Conservation (phyloP, 1,140 invertebrate genomes). For the Lineus longissimus region DNA sequence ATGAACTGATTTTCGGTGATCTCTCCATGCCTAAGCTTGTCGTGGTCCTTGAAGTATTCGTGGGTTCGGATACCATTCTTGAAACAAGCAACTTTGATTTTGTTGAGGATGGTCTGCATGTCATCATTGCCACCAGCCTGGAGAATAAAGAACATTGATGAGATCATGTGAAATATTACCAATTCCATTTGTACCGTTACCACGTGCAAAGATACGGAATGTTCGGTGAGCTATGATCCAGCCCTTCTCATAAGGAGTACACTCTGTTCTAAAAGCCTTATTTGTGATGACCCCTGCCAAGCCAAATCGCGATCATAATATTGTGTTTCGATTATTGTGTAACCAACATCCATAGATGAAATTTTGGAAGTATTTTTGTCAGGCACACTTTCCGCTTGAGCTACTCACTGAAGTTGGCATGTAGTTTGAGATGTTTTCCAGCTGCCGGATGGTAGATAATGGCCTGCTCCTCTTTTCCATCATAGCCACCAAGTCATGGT, state of each 20-base stretch:
- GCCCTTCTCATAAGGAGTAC: too few species aligned
- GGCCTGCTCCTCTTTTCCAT: not conserved
- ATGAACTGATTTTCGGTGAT: slow-evolving; percentile 54
- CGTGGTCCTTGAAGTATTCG: slow-evolving; percentile 54
- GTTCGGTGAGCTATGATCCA: not conserved
- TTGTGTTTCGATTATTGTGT: too few species aligned
- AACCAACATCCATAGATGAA: too few species aligned
- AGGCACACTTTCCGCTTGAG: too few species aligned
- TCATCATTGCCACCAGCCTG: slow-evolving; percentile 39
- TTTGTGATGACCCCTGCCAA: too few species aligned
- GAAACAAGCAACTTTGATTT: slow-evolving; percentile 46
- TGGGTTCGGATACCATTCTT: slow-evolving; percentile 51
- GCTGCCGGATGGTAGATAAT: not conserved
- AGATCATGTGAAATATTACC: too few species aligned
- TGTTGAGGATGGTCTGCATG: slow-evolving; percentile 50
- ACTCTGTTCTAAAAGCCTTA: too few species aligned
- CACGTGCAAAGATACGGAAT: too few species aligned
- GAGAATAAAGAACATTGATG: slow-evolving; percentile 15
- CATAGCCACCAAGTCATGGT: slow-evolving; percentile 48
- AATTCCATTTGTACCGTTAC: too few species aligned
- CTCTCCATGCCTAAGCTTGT: slow-evolving; percentile 48
- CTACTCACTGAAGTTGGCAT: not conserved
- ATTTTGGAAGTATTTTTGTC: too few species aligned
- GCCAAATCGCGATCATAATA: too few species aligned
- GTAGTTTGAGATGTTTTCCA: not conserved